phyloP scores from a whole-genome alignment of 2,888 invertebrate species.

The Micoletzkya japonica region DNA sequence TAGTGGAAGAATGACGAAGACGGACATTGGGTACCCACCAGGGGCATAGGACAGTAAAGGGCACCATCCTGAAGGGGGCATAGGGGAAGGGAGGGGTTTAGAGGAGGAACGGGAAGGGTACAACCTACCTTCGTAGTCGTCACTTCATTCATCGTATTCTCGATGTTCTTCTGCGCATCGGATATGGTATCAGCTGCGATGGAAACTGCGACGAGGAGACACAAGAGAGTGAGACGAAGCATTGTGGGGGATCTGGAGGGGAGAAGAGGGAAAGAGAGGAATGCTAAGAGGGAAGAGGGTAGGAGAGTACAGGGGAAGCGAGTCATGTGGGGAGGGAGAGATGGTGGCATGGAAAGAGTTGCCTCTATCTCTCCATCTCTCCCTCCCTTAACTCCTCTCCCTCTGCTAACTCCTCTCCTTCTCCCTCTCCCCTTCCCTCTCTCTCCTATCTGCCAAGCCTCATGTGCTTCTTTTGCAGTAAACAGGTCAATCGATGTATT shows the following conservation, averaged over 20 bases:
- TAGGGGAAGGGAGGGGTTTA: neutral
- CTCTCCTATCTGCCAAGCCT: neutral
- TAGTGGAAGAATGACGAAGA: constrained; percentile 55
- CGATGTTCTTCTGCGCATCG: constrained; percentile 36
- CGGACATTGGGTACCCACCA: constrained; percentile 57
- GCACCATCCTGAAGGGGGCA: constrained; percentile 52
- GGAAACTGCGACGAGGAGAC: constrained; percentile 31
- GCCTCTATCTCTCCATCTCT: neutral
- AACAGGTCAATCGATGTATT: neutral
- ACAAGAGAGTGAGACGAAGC: constrained; percentile 12
- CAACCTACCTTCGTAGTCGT: constrained; percentile 43
- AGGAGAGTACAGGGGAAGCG: constrained; percentile 11
- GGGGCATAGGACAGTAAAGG: constrained; percentile 52
- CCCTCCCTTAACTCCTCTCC: too few species aligned
- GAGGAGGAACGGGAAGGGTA: neutral
- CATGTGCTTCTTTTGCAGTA: neutral
- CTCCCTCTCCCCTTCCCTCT: too few species aligned
- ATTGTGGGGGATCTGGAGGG: neutral
- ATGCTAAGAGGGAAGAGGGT: neutral
- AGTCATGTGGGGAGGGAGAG: constrained; percentile 20
- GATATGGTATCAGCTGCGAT: constrained; percentile 32
- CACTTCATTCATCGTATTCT: constrained; percentile 48
- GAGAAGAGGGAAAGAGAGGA: neutral
- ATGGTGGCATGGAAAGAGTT: constrained; percentile 4
- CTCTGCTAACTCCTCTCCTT: too few species aligned